These are phyloP conservation scores for Netelia fuscicornis DNA, from an alignment of 2,888 invertebrate genomes.

Conservation along the genomic window DNA sequence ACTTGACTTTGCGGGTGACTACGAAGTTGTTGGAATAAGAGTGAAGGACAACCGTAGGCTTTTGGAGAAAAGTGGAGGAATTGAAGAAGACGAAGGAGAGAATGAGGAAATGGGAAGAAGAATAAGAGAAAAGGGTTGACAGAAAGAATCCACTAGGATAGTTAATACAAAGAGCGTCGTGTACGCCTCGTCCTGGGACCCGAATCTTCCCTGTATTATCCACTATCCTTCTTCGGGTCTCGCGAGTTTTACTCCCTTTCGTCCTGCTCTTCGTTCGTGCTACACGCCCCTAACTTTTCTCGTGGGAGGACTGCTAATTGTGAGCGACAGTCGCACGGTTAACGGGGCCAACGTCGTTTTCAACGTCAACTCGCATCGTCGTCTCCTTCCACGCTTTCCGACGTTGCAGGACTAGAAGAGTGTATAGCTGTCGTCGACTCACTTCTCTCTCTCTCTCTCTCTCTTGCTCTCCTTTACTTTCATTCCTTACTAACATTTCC, in stretches of 20 bases:
- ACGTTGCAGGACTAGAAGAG: conserved; percentile 42
- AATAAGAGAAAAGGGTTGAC: conserved; percentile 74
- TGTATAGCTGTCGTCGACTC: conserved; percentile 67
- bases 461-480: conserved; percentile 8
- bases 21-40: conserved; percentile 62
- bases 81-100: conserved; percentile 55
- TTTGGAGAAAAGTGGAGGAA: conserved; percentile 33
- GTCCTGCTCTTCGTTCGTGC: conserved; percentile 72
- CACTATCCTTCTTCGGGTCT: conserved; percentile 66
- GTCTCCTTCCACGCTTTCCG: conserved; percentile 58
- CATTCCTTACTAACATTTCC: conserved; percentile 37
- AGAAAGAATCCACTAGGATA: conserved; percentile 77
- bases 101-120: conserved; percentile 60
- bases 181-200: conserved; percentile 76
- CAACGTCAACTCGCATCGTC: conserved; percentile 78
- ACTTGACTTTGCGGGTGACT: conserved; percentile 60
- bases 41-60: conserved; percentile 41
- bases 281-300: conserved; percentile 70
- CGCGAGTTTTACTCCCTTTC: conserved; percentile 58
- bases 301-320: conserved; percentile 81
- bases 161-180: conserved; percentile 82
- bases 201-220: conserved; percentile 67
- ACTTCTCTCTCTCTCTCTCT: neutral
- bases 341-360: conserved; percentile 80
- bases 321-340: conserved; percentile 82